Evolutionary conservation across 2,113 vertebrate genomes (phyloP).

Genomic region (Meleagris gallopavo): DNA sequence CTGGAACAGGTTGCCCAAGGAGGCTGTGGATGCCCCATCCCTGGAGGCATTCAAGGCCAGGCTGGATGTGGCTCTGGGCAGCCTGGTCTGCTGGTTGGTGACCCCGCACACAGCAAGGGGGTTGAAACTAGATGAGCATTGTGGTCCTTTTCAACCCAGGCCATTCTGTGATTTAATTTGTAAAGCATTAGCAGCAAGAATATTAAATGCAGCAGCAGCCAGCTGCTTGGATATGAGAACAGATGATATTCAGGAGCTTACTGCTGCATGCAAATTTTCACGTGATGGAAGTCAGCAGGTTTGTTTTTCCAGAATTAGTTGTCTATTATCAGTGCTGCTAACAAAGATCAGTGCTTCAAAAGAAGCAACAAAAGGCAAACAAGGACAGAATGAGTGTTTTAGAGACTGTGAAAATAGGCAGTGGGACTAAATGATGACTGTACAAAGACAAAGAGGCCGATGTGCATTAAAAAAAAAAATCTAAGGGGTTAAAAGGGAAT

Average conservation of each 20-base stretch:
- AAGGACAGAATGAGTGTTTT: constrained; percentile 11
- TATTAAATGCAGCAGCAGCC: not conserved
- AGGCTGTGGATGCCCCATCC: too few species aligned
- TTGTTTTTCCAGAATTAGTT: constrained; percentile 44
- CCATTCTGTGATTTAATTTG: not conserved
- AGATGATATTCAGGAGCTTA: constrained; percentile 6
- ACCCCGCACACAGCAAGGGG: too few species aligned
- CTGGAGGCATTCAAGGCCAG: too few species aligned
- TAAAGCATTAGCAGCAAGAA: not conserved
- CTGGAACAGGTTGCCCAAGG: too few species aligned
- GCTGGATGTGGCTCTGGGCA: too few species aligned
- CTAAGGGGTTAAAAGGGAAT: constrained; percentile 5
- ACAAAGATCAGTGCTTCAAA: not conserved
- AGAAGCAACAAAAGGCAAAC: constrained; percentile 29
- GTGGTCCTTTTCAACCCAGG: too few species aligned
- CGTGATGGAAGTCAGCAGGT: constrained; percentile 22
- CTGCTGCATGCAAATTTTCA: not conserved
- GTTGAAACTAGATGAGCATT: too few species aligned
- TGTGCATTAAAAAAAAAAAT: not conserved
- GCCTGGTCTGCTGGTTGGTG: too few species aligned
- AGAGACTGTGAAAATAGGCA: not conserved
- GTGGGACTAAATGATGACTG: not conserved
- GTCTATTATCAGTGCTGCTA: not conserved
- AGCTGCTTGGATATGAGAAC: not conserved
- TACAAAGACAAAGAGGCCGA: not conserved